Evolutionary conservation across 2,113 vertebrate genomes (phyloP).

Genomic region (Salminus brasiliensis): DNA sequence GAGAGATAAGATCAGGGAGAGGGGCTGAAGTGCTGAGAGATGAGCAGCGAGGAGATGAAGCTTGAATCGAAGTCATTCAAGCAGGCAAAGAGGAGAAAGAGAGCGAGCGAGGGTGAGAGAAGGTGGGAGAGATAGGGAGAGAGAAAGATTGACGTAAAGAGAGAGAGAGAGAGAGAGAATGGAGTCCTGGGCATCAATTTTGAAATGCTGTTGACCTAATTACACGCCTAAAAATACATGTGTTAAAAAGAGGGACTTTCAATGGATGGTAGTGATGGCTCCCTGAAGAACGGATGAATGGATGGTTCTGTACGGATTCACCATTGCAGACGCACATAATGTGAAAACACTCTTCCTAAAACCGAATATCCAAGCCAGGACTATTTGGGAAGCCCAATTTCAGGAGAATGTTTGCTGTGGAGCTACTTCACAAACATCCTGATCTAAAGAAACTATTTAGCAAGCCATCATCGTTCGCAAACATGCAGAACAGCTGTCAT

Average conservation of each 20-base stretch:
- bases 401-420: too few relatives aligned
- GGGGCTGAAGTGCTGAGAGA: constrained; percentile 70
- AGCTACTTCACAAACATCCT: too few relatives aligned
- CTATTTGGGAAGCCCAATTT: too few relatives aligned
- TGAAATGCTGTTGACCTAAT: constrained; percentile 7
- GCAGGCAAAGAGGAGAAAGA: constrained; percentile 45
- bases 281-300: not conserved
- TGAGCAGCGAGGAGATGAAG: constrained; percentile 66
- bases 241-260: too few relatives aligned
- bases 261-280: too few relatives aligned
- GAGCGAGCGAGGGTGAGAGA: not conserved
- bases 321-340: too few relatives aligned
- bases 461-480: too few relatives aligned
- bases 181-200: not conserved
- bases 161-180: not conserved
- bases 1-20: constrained; percentile 72
- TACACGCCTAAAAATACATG: not conserved
- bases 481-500: too few relatives aligned
- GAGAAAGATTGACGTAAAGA: too few relatives aligned
- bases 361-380: too few relatives aligned
- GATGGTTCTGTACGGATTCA: not conserved
- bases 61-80: constrained; percentile 57
- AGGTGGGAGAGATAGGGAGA: not conserved
- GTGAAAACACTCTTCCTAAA: too few relatives aligned
- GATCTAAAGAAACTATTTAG: too few relatives aligned